Evolutionary conservation across 1,140 invertebrate genomes (phyloP).

Genomic region (Ylistrum balloti): DNA sequence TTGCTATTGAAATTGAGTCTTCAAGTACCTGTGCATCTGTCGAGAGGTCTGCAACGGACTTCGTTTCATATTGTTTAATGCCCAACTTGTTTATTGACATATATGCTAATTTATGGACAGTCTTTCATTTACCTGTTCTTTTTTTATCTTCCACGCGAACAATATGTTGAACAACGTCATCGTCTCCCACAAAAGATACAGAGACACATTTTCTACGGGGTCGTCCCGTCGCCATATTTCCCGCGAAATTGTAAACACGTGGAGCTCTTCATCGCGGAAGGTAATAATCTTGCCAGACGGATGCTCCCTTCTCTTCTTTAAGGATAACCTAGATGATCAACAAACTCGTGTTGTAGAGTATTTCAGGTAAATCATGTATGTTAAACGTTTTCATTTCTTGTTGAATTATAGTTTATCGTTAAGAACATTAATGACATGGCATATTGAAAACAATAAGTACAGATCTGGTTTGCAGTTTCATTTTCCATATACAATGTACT

Average conservation of each 20-base stretch:
- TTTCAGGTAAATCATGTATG: not conserved
- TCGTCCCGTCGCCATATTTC: constrained; percentile 55
- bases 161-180: constrained; percentile 75
- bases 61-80: too few relatives aligned
- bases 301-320: too few relatives aligned
- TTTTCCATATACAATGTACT: not conserved
- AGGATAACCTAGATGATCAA: too few relatives aligned
- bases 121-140: constrained; percentile 50
- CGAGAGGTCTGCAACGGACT: too few relatives aligned
- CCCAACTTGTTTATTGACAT: too few relatives aligned
- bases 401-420: not conserved
- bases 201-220: constrained; percentile 64
- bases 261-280: constrained; percentile 53
- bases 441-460: too few relatives aligned
- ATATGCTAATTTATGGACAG: too few relatives aligned
- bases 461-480: too few relatives aligned
- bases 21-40: too few relatives aligned
- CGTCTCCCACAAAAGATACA: constrained; percentile 69
- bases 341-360: not conserved
- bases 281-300: not conserved
- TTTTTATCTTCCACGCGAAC: constrained; percentile 60
- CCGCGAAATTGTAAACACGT: constrained; percentile 50
- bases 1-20: too few relatives aligned
- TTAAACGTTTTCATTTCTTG: not conserved
- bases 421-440: too few relatives aligned